These are phyloP conservation scores for Syngnathus rostellatus DNA, from an alignment of 2,797 vertebrate genomes.

Conservation along the genomic window DNA sequence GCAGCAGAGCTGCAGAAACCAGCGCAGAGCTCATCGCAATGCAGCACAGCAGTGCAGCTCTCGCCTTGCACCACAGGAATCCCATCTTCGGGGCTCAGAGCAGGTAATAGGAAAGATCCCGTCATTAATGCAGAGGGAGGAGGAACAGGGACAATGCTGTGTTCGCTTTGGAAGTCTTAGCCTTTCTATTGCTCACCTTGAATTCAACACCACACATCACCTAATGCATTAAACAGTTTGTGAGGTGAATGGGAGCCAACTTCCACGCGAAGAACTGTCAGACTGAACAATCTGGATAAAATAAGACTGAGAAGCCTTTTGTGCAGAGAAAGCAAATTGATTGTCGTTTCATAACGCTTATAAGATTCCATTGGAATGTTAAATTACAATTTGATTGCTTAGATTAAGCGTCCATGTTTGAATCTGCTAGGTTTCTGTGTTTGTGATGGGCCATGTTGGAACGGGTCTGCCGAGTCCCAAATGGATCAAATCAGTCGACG, in stretches of 20 bases:
- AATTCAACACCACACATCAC: slow-evolving; percentile 31
- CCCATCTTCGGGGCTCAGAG: slow-evolving; percentile 70
- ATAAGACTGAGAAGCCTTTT: not conserved
- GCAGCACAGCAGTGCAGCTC: slow-evolving; percentile 65
- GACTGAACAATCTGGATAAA: not conserved
- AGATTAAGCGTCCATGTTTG: no score
- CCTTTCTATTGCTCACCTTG: slow-evolving; percentile 47
- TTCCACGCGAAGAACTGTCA: not conserved
- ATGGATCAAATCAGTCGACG: no score
- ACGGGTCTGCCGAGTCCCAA: no score
- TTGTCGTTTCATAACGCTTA: not conserved
- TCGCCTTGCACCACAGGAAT: slow-evolving; percentile 65
- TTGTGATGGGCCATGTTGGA: no score
- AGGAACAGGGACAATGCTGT: slow-evolving; percentile 56
- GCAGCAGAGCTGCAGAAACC: slow-evolving; percentile 58
- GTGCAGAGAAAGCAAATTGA: not conserved
- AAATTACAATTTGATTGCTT: no score
- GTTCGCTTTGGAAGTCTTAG: slow-evolving; percentile 51
- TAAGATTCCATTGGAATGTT: no score
- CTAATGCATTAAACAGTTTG: slow-evolving; percentile 29
- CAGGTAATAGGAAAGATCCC: slow-evolving; percentile 73
- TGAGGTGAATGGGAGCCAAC: not conserved
- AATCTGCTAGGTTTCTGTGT: no score
- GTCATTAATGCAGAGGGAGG: slow-evolving; percentile 65
- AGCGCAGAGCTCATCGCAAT: slow-evolving; percentile 73